phyloP scores from a whole-genome alignment of 2,113 vertebrate genomes.

The Aspidoscelis tigris region DNA sequence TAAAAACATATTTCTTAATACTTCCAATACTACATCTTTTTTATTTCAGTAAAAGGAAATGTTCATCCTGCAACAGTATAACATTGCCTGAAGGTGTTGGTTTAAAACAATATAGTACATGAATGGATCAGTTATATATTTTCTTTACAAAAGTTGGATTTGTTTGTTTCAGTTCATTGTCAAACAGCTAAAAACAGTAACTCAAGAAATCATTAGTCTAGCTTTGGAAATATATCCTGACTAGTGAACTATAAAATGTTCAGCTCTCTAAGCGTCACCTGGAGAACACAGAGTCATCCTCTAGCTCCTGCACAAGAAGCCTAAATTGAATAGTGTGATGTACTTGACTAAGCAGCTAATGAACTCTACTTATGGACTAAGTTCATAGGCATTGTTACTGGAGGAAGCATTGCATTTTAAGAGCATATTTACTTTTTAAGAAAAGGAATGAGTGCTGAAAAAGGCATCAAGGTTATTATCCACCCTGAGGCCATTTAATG shows the following conservation, averaged over 20 bases:
- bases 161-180: conserved; percentile 65
- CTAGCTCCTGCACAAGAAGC: conserved; percentile 62
- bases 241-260: conserved; percentile 70
- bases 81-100: conserved; percentile 24
- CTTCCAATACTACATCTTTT: conserved; percentile 43
- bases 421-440: neutral
- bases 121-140: conserved; percentile 39
- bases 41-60: conserved; percentile 24
- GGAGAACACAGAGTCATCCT: conserved; percentile 62
- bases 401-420: conserved; percentile 57
- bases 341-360: conserved; percentile 74
- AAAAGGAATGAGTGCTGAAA: neutral
- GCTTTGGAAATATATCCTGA: conserved; percentile 67
- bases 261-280: conserved; percentile 64
- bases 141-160: conserved; percentile 41
- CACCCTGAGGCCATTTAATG: neutral
- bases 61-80: conserved; percentile 42
- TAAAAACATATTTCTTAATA: conserved; percentile 1
- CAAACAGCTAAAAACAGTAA: conserved; percentile 69
- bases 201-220: conserved; percentile 71
- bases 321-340: conserved; percentile 70
- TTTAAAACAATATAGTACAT: conserved; percentile 52
- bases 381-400: conserved; percentile 56
- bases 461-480: neutral
- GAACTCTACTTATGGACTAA: conserved; percentile 60